These are phyloP conservation scores for Leuciscus waleckii DNA, from an alignment of 2,797 vertebrate species.

Conservation along the genomic window DNA sequence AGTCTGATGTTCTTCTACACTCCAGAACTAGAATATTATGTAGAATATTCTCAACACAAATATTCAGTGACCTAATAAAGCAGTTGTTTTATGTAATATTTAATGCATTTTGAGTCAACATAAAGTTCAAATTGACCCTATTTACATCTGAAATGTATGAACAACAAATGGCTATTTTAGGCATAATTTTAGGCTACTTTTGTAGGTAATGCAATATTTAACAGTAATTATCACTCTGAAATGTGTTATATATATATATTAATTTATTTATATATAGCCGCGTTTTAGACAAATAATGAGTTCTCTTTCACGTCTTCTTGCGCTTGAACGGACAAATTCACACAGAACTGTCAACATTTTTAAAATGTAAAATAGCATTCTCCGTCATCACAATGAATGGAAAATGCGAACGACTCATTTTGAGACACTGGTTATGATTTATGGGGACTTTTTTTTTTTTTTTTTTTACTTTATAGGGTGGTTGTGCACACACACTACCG, in stretches of 20 bases:
- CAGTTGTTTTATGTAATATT: slow-evolving; percentile 1
- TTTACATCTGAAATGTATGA: background rate
- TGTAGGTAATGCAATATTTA: background rate
- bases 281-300: no score
- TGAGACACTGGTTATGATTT: no score
- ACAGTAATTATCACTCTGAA: background rate
- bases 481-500: background rate
- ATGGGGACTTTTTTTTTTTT: no score
- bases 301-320: no score
- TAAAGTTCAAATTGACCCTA: background rate
- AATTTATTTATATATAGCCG: no score
- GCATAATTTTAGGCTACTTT: background rate
- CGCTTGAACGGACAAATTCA: no score
- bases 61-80: slow-evolving; percentile 17
- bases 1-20: slow-evolving; percentile 12
- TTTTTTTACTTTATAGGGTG: no score
- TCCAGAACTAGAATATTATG: background rate
- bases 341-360: no score
- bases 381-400: no score
- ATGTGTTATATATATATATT: background rate
- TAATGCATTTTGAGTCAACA: background rate
- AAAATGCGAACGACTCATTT: no score
- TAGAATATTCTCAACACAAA: background rate
- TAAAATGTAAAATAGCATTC: no score
- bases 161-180: background rate